A percentile compares a stretch with the other conserved stretches of the same genome.
These are phyloP conservation scores for Daboia siamensis DNA, from an alignment of 2,113 vertebrate genomes.

Conservation along the genomic window DNA sequence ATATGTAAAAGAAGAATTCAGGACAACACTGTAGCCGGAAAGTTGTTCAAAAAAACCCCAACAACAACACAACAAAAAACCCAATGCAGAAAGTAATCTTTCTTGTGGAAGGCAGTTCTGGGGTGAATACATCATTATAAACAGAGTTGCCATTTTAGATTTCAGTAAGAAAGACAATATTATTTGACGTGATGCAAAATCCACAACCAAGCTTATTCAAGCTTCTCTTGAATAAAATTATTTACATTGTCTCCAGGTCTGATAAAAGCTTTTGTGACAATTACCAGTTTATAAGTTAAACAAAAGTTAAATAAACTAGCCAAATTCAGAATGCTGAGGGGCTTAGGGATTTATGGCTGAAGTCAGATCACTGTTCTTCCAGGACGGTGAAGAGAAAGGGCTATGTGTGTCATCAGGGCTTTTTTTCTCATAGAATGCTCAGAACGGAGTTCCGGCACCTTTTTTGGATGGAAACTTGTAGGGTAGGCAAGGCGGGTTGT, in stretches of 20 bases:
- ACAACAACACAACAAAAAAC: accelerated
- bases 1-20: background rate
- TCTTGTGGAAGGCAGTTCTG: too few relatives aligned
- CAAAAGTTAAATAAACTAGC: background rate
- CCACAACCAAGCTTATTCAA: background rate
- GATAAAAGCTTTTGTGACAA: background rate
- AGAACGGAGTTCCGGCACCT: too few relatives aligned
- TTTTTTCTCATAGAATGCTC: too few relatives aligned
- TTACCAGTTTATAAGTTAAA: background rate
- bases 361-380: background rate
- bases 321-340: background rate
- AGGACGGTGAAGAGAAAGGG: background rate
- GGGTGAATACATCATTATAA: background rate
- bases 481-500: too few relatives aligned
- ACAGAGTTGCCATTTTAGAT: background rate
- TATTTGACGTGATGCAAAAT: background rate
- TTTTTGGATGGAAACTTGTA: too few relatives aligned
- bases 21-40: background rate
- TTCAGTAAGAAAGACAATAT: background rate
- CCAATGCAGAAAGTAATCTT: background rate
- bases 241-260: background rate
- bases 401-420: background rate
- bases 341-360: background rate
- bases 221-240: background rate
- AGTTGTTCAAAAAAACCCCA: background rate